Base-by-base conservation (phyloP, 2,113 vertebrate species). In the Menidia beryllina region DNA sequence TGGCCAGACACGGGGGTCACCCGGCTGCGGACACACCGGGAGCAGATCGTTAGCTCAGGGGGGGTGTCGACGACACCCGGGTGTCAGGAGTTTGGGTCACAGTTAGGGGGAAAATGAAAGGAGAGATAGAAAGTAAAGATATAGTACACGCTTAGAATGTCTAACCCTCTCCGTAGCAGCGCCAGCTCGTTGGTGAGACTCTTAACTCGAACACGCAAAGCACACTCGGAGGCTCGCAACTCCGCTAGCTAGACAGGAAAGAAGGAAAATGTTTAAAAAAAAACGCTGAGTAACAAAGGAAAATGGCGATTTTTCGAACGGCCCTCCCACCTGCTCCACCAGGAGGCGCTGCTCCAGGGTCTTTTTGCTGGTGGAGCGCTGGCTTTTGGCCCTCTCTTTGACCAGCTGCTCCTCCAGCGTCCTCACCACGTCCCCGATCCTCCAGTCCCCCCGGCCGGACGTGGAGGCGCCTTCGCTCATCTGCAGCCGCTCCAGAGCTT, bases 121-220 rank as follows among this genome's bases (percentile, higher is more conserved):
- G 25, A 66, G 38, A 73, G 59, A 61, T 57, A 79, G 81, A 38
- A 77, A 76, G 49, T 68, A 75, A 75, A 81, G 73, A 75, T 77
- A 49, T 58, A 85, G 76, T 81, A 88, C 71, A 81, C 43, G 65
- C 75, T 87, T 71, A 65, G 19, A 74, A 59, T 67, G 77, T 68
- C 94, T 95, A 79, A 98, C 96, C 96, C 94, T 67, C 88, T 93
- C 68, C 90, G 93, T 73, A 94, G 92, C 13, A 93, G 5, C 0
- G 93, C 94, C 83, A 98, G 87, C 78, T 98, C 96, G 3, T 60
- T 88, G 60, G 88, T 95, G 39, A 98, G 89, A 52, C 86, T 94
- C 87, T 95, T 96, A 60, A 98, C 93, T 5, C 94, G 93, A 34
- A 93, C 82, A 6, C 93, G 93, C 52, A 98, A 91, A 51, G 89